These are phyloP conservation scores for Sarotherodon lohbergeri DNA, from an alignment of 2,113 vertebrate genomes.

Conservation along the genomic window DNA sequence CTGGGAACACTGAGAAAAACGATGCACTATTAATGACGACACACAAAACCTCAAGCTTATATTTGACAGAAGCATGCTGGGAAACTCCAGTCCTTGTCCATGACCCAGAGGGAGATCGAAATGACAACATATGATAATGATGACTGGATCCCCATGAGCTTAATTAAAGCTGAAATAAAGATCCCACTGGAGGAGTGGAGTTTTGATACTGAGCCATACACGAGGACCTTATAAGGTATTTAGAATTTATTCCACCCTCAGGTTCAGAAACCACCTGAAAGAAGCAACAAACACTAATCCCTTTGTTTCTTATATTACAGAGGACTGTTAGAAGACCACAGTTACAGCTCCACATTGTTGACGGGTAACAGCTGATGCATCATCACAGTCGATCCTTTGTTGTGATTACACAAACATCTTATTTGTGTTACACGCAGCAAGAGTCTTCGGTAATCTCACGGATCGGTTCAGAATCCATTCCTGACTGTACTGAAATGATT, in stretches of 20 bases:
- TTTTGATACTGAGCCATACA: neutral
- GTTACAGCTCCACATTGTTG: neutral
- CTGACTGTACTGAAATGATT: neutral
- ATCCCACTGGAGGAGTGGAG: neutral
- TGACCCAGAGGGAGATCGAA: neutral
- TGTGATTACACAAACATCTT: neutral
- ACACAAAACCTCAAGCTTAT: neutral
- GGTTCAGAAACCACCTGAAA: neutral
- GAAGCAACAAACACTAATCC: neutral
- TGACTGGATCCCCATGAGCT: neutral
- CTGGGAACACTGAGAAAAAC: neutral
- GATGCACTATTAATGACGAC: neutral
- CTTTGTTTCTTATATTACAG: neutral
- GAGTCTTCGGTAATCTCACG: neutral
- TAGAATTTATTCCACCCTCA: neutral
- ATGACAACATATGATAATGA: neutral
- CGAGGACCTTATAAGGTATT: neutral
- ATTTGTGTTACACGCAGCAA: neutral
- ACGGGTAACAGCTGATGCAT: neutral
- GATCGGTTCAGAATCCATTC: neutral
- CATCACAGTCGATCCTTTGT: neutral
- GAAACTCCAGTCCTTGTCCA: neutral
- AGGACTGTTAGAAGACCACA: neutral
- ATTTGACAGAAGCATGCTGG: neutral
- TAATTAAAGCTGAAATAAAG: neutral